Percentiles rank a stretch among this genome's conserved stretches.
phyloP scores from a whole-genome alignment of 2,888 invertebrate species.

The Imbricaverruca yamaguchii region DNA sequence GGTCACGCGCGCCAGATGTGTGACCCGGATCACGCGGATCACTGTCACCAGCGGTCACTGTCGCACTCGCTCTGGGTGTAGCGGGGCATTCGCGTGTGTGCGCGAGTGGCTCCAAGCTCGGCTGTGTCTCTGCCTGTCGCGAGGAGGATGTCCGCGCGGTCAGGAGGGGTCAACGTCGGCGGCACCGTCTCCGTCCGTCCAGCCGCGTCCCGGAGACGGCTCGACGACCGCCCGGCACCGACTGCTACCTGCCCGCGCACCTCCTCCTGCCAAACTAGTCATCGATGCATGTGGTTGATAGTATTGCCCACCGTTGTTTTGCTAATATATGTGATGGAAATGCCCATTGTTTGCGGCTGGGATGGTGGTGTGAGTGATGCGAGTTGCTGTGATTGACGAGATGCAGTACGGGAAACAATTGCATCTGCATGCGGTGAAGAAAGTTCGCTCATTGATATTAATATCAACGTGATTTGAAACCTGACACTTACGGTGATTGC shows the following conservation, averaged over 20 bases:
- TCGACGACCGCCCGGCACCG: not conserved
- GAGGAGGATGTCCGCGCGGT: not conserved
- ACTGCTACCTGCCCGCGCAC: not conserved
- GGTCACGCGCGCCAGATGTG: no score
- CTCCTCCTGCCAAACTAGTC: constrained; percentile 1
- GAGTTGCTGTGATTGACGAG: not conserved
- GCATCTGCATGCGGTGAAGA: not conserved
- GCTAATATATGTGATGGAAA: not conserved
- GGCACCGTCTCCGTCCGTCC: not conserved
- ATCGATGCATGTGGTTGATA: not conserved
- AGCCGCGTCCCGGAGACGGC: not conserved
- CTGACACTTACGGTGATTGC: not conserved
- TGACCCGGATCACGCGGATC: not conserved
- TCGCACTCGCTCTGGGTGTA: constrained; percentile 23
- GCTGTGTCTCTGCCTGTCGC: not conserved
- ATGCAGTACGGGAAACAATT: not conserved
- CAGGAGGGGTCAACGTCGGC: not conserved
- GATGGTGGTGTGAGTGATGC: not conserved
- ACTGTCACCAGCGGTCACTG: not conserved
- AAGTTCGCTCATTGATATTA: not conserved
- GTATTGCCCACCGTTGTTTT: not conserved
- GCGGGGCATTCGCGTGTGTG: not conserved
- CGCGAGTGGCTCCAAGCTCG: not conserved
- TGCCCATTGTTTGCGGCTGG: not conserved
- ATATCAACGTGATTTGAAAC: not conserved